These are phyloP conservation scores for Limnodromus scolopaceus DNA, from an alignment of 2,797 vertebrate species.

Conservation along the genomic window DNA sequence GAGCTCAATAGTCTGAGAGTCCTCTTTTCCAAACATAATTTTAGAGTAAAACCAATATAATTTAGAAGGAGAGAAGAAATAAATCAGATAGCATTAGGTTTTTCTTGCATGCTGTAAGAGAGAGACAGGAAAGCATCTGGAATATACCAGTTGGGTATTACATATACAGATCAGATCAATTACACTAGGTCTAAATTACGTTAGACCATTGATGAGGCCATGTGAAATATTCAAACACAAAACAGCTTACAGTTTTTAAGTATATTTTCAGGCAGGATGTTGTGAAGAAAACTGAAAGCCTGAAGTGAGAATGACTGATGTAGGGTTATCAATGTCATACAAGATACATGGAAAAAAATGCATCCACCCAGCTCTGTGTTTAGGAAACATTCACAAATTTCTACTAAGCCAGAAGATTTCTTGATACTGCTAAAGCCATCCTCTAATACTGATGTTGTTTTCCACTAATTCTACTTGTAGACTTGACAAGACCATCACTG, in stretches of 20 bases:
- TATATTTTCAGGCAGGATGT: not conserved
- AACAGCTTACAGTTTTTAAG: not conserved
- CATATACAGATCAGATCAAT: not conserved
- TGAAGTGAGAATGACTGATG: not conserved
- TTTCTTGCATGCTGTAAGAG: not conserved
- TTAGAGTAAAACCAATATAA: not conserved
- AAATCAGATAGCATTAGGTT: not conserved
- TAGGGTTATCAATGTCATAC: not conserved
- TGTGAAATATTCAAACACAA: not conserved
- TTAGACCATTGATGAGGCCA: not conserved
- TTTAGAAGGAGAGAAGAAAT: not conserved
- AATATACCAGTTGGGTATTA: not conserved
- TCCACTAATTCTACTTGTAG: not conserved
- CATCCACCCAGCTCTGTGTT: not conserved
- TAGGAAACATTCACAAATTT: not conserved
- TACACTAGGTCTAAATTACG: rapidly evolving
- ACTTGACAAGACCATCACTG: not conserved
- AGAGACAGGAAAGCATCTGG: not conserved
- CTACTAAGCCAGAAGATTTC: not conserved
- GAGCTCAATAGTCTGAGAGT: not conserved
- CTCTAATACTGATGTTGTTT: not conserved
- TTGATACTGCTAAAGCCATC: not conserved
- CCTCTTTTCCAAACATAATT: not conserved
- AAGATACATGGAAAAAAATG: not conserved
- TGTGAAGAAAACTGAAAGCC: not conserved